Conservation (phyloP, 2,113 vertebrate species). For the Bubo bubo region DNA sequence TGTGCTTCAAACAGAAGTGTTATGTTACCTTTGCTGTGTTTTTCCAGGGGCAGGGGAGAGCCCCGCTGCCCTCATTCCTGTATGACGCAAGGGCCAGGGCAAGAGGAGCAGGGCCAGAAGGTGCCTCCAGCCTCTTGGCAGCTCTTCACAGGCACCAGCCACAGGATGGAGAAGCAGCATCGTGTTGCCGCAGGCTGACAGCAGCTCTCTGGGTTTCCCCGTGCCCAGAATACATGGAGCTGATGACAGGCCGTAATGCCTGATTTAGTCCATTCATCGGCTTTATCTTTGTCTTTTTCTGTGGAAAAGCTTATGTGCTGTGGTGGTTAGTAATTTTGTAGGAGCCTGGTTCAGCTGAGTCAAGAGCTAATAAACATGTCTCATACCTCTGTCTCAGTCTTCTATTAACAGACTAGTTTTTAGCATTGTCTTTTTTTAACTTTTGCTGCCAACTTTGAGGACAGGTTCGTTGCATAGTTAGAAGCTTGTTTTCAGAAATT, state of each 20-base stretch:
- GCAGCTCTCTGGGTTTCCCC: background rate
- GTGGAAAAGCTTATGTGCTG: background rate
- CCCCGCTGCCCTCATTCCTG: fast-evolving
- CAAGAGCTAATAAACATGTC: background rate
- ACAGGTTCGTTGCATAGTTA: background rate
- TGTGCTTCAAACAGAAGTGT: background rate
- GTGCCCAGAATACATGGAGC: background rate
- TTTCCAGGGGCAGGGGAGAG: background rate
- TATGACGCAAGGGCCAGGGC: fast-evolving
- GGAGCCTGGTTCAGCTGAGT: background rate
- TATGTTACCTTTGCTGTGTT: background rate
- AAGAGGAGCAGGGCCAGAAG: background rate
- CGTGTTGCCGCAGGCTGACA: background rate
- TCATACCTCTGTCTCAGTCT: background rate
- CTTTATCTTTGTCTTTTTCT: background rate
- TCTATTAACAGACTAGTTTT: background rate
- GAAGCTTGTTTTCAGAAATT: background rate
- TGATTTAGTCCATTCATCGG: background rate
- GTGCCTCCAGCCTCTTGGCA: background rate
- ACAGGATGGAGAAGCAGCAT: background rate
- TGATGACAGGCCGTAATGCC: background rate
- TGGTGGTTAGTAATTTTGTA: background rate
- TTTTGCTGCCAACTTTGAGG: background rate
- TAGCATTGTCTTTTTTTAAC: background rate
- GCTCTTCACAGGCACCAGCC: background rate